A percentile compares a stretch with the other conserved stretches of the same genome.
Evolutionary conservation across 2,113 vertebrate genomes (phyloP).

Genomic region (Corythoichthys intestinalis): DNA sequence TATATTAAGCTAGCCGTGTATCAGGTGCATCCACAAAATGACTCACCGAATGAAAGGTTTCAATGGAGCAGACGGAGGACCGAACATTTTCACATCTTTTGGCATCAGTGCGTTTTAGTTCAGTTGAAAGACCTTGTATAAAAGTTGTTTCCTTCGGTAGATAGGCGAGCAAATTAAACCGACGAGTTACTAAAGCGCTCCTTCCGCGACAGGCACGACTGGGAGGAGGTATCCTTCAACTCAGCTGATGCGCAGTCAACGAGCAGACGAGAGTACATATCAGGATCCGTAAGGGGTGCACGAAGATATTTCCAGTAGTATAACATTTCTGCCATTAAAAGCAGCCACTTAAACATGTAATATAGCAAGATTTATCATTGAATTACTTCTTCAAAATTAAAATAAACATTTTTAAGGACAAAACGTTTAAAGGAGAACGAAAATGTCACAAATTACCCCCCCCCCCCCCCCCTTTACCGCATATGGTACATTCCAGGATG

Average conservation of each 20-base stretch:
- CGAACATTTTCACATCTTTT: neutral
- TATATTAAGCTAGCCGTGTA: conserved; percentile 5
- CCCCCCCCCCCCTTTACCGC: neutral
- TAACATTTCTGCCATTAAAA: conserved; percentile 13
- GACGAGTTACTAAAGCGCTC: conserved; percentile 2
- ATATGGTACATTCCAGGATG: conserved; percentile 73
- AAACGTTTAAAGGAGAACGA: neutral
- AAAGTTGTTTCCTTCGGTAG: neutral
- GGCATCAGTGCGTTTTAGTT: neutral
- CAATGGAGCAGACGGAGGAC: neutral
- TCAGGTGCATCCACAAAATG: conserved; percentile 48
- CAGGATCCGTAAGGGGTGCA: conserved; percentile 18
- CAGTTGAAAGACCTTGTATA: neutral
- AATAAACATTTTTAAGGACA: conserved; percentile 2
- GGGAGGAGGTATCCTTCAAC: conserved; percentile 44
- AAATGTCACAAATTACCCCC: fast-evolving
- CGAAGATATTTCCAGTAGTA: neutral
- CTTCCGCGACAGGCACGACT: neutral
- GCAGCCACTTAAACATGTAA: neutral
- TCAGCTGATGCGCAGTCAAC: conserved; percentile 66
- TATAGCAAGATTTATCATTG: neutral
- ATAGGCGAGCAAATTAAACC: neutral
- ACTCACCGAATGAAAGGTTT: conserved; percentile 63
- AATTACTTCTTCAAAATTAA: neutral
- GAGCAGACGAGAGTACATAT: conserved; percentile 32